Evolutionary conservation across 2,888 invertebrate species (phyloP), one percentile per base, ranked within the genome.

Genomic region (Branchellion lobata): DNA sequence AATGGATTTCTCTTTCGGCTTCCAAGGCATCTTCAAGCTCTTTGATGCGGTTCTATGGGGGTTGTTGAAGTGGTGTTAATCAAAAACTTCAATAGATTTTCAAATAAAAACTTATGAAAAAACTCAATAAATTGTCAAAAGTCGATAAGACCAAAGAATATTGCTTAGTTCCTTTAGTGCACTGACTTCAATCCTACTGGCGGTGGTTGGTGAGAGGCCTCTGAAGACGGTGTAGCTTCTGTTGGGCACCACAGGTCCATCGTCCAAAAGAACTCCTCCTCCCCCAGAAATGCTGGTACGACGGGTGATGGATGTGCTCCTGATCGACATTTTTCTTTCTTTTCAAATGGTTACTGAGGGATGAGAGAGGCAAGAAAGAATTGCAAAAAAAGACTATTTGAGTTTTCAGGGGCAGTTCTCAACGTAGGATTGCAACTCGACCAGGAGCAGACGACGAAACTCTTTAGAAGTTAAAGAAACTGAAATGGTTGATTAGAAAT

Each of bases 1-100:
- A 31, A 77, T 69, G 71, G 36, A 51, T 69, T 31, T 69, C 77
- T 53, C 80, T 75, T 34, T 80, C 80, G 27, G 69, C 61, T 36
- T 80, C 80, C 71, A 80, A 34, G 18, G 80, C 80, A 31, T 80
- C 80, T 77, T 80, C 80, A 2, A 80, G 73, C 53, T 80, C 80
- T 53, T 77, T 80, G 71, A 80, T 71, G 11, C 80, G 79, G 40
- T 79, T 79, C 79, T 79, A 14, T 36, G 33, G 31, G 3, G n/a
- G 29, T 27, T n/a, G 24, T 11, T 65, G 65, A 65, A 65, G n/a
- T 65, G 21, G 5, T 65, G 8, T 33, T 29, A 34, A 8, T 33
- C 34, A 27, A 29, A n/a, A n/a, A 8, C n/a, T 69, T 34, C 31
- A 34, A 34, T 29, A 5, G 27, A n/a, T 69, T 69, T 69, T 33